phyloP scores from a whole-genome alignment of 2,113 vertebrate species.

The Piliocolobus tephrosceles region DNA sequence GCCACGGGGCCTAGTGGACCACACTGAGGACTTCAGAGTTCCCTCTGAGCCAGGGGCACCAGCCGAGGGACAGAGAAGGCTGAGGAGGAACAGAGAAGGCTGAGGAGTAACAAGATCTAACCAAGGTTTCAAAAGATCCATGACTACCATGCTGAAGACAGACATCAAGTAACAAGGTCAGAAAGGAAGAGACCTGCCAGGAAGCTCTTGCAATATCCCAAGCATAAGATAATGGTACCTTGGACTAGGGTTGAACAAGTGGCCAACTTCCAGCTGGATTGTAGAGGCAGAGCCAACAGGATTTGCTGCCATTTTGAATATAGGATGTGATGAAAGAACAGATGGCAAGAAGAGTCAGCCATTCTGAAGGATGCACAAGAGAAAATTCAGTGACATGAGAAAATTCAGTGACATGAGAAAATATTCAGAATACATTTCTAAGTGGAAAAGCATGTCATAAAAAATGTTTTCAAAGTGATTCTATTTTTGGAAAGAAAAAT shows the following conservation, averaged over 20 bases:
- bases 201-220: background rate
- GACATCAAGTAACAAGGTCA: background rate
- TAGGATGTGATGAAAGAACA: background rate
- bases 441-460: background rate
- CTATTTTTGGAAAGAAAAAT: conserved; percentile 15
- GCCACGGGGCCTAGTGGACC: fast-evolving
- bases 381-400: background rate
- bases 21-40: fast-evolving
- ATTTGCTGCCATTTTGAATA: background rate
- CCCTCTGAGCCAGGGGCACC: background rate
- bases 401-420: background rate
- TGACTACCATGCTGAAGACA: background rate
- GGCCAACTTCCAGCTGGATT: background rate
- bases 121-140: background rate
- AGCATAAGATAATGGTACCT: fast-evolving
- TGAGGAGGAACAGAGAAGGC: background rate
- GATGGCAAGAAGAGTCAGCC: background rate
- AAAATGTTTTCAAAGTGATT: background rate
- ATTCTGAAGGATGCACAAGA: background rate
- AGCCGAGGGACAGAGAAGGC: background rate
- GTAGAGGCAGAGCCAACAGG: background rate
- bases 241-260: background rate
- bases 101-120: background rate
- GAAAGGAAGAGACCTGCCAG: background rate
- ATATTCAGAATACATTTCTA: background rate